Conservation (phyloP, 2,113 vertebrate genomes). For the Monarcha castaneiventris region DNA sequence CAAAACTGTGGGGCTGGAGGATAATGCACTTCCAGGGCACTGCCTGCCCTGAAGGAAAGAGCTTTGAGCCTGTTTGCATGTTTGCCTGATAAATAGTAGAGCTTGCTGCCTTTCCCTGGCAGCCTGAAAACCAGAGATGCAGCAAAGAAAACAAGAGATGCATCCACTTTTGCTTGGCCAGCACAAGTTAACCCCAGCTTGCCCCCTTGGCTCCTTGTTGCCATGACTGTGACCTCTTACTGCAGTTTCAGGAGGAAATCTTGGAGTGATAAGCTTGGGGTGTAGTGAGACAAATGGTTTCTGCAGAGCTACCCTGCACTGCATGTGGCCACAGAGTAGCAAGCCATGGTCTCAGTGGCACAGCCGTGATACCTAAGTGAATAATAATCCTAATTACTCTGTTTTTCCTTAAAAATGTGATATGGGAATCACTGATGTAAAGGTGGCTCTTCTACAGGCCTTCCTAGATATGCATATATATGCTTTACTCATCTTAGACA, state of each 20-base stretch:
- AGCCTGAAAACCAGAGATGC: background rate
- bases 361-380: background rate
- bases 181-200: background rate
- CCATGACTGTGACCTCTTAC: background rate
- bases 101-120: background rate
- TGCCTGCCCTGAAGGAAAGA: background rate
- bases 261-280: background rate
- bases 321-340: accelerated
- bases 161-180: background rate
- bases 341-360: background rate
- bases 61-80: background rate
- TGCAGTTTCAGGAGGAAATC: background rate
- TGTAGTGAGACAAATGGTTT: background rate
- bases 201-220: background rate
- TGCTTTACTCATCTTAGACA: background rate
- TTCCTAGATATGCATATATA: background rate
- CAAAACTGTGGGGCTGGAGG: background rate
- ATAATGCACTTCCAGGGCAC: background rate
- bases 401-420: background rate
- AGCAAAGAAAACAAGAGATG: background rate
- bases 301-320: background rate
- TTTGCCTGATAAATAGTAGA: background rate
- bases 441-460: background rate
- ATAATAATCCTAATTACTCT: background rate
- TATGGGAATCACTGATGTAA: background rate